phyloP scores from a whole-genome alignment of 2,113 vertebrate genomes.

The Anolis sagrei region DNA sequence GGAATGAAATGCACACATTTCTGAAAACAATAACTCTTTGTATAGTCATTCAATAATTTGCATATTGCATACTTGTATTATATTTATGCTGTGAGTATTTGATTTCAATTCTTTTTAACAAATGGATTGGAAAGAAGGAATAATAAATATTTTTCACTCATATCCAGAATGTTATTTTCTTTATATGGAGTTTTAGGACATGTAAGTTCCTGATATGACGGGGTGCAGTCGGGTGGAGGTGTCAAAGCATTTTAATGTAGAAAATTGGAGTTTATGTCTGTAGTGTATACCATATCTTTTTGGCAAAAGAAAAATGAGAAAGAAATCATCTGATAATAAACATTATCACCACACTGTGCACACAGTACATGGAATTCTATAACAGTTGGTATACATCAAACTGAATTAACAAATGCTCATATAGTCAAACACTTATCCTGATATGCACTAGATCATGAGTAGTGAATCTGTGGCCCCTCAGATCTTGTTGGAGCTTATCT shows the following conservation, averaged over 20 bases:
- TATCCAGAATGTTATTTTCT: no score
- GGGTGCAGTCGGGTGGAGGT: no score
- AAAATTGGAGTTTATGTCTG: background rate
- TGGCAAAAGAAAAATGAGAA: background rate
- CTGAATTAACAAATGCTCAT: background rate
- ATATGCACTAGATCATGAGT: background rate
- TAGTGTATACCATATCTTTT: background rate
- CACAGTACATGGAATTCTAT: no score
- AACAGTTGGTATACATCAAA: no score
- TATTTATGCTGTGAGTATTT: background rate
- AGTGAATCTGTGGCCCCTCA: no score
- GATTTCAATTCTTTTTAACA: background rate
- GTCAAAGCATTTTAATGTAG: background rate
- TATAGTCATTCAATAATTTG: background rate
- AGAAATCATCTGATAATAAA: background rate
- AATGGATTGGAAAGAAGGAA: background rate
- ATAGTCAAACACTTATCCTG: background rate
- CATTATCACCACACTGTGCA: no score
- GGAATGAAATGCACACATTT: background rate
- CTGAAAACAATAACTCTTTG: conserved; percentile 4
- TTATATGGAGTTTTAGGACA: no score
- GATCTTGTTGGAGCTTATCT: no score
- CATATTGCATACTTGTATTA: background rate
- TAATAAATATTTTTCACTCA: background rate
- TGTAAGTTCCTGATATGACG: background rate